These are phyloP conservation scores for Drosophila subquinaria DNA, from an alignment of 2,888 invertebrate species.

Conservation along the genomic window DNA sequence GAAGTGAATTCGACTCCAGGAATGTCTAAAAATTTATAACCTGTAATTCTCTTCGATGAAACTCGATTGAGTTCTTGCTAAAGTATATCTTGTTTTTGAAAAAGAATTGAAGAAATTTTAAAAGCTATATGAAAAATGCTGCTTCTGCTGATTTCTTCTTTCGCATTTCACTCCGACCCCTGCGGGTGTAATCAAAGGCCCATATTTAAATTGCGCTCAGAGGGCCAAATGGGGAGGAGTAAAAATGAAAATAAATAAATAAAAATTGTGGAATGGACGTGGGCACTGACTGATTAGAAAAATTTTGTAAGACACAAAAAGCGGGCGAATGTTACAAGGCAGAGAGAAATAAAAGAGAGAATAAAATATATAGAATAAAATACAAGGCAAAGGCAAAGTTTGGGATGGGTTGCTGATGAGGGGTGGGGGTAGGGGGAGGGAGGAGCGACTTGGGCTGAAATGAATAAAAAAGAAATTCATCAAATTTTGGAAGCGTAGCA, in stretches of 20 bases:
- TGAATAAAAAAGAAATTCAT: conserved; percentile 80
- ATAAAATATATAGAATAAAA: conserved; percentile 40
- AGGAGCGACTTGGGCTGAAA: conserved; percentile 36
- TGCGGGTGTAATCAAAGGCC: conserved; percentile 61
- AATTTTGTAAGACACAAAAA: conserved; percentile 71
- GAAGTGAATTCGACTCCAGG: too few species aligned
- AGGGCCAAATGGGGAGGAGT: neutral
- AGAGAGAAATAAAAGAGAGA: conserved; percentile 24
- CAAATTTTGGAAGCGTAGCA: conserved; percentile 76
- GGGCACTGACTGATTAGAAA: conserved; percentile 76
- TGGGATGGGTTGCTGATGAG: neutral
- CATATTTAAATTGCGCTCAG: conserved; percentile 58
- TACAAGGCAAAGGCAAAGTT: conserved; percentile 32
- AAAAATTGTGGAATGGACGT: conserved; percentile 49
- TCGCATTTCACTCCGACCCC: neutral
- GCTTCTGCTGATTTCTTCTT: neutral
- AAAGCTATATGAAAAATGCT: neutral
- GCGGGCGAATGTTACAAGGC: conserved; percentile 49
- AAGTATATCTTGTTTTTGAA: neutral
- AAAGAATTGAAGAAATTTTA: too few species aligned
- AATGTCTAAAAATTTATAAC: too few species aligned
- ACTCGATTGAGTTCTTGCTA: too few species aligned
- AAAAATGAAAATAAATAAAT: conserved; percentile 32
- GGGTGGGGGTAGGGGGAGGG: neutral
- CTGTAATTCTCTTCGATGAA: too few species aligned